These are phyloP conservation scores for Phataginus tetradactyla DNA, from an alignment of 2,797 vertebrate genomes.

Conservation along the genomic window DNA sequence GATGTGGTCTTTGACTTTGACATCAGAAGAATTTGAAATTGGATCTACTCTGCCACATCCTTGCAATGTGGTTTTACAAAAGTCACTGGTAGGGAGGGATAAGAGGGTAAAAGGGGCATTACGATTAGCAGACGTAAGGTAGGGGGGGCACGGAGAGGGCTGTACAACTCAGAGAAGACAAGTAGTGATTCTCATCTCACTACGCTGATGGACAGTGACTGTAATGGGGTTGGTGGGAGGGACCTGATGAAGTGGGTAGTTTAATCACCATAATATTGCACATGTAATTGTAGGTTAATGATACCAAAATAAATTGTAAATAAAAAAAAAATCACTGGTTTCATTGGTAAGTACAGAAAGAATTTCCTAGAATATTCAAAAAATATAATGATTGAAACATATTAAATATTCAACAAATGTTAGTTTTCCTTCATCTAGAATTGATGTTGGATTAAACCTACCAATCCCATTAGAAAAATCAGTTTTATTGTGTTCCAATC, in stretches of 20 bases:
- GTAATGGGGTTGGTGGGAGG: too few relatives aligned
- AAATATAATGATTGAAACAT: constrained; percentile 20
- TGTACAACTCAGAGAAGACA: too few relatives aligned
- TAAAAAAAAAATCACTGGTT: not conserved
- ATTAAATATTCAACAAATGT: not conserved
- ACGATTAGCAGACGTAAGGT: too few relatives aligned
- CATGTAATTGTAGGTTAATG: too few relatives aligned
- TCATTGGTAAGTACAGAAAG: not conserved
- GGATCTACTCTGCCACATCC: not conserved
- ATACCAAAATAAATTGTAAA: too few relatives aligned
- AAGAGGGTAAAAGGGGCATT: too few relatives aligned
- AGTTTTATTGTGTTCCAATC: constrained; percentile 1
- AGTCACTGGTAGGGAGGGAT: not conserved
- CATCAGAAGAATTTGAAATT: not conserved
- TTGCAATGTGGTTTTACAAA: not conserved
- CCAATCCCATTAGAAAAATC: not conserved
- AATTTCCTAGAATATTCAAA: not conserved
- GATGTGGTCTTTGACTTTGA: not conserved
- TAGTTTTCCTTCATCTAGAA: constrained; percentile 16
- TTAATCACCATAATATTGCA: too few relatives aligned
- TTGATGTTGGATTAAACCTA: constrained; percentile 10
- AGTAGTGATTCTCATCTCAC: too few relatives aligned
- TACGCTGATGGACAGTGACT: too few relatives aligned
- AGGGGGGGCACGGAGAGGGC: too few relatives aligned
- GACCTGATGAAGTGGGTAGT: too few relatives aligned